Base-by-base conservation (phyloP, 2,888 invertebrate species). In the Campoplex nolae region DNA sequence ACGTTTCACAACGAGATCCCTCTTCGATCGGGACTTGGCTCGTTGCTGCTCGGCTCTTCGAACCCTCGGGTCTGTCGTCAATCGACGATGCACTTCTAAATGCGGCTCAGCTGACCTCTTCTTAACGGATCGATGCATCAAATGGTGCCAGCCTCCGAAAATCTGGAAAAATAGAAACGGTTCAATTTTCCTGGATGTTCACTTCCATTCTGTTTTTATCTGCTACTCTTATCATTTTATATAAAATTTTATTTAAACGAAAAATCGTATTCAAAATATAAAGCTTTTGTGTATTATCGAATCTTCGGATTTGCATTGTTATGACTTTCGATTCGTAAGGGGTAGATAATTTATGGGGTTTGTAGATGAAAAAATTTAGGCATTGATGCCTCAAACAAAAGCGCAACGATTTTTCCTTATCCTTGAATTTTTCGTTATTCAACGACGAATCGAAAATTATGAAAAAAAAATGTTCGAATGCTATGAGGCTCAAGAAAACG, bases 11-110 rank as follows among this genome's bases (percentile, higher is more conserved):
- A 96, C 95, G 88, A 97, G 96, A 94, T 98, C 98, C 89, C 98
- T 95, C 95, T 99, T 99, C 90, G 96, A 96, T 89, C 99, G 96
- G 81, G 96, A 96, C 91, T 97, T 97, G 0, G 97, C 96, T 73
- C 96, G 95, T 95, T 98, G 98, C 93, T 98, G 98, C 93, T 97
- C 96, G 74, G 98, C 96, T 97, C 98, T 98, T 89, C 96, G 96
- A 87, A 98, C 97, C 89, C 98, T 96, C 83, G 96, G 95, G 94
- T 98, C 98, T 76, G 96, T 95, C 86, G 96, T 96, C 87, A 99
- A 95, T 87, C 95, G 96, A 85, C 95, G 95, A 93, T 97, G 97
- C 92, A 97, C 97, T 88, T 96, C 96, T 80, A 95, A 95, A 92
- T 97, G 97, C 32, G 97, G 97, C 80, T 95, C 95, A 85, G 96